Conservation (phyloP, 2,113 vertebrate species). For the Gallinago jamesoni region DNA sequence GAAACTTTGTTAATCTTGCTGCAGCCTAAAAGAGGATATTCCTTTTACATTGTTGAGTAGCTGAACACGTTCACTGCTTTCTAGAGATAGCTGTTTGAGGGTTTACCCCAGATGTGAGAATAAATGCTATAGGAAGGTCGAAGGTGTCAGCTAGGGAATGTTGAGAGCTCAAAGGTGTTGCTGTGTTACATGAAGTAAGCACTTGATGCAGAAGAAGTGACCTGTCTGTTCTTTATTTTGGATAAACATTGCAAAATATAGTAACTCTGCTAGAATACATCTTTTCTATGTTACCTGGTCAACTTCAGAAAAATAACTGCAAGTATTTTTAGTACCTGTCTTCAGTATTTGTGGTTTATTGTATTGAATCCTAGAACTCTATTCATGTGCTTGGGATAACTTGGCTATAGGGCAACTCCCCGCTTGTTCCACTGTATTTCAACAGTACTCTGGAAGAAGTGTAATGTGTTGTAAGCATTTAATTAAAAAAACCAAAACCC, state of each 20-base stretch:
- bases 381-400: neutral
- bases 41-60: neutral
- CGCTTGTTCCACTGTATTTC: neutral
- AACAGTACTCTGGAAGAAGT: neutral
- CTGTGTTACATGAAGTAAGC: neutral
- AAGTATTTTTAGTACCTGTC: neutral
- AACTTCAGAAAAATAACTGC: neutral
- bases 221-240: fast-evolving
- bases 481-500: neutral
- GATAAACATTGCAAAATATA: neutral
- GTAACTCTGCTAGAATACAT: neutral
- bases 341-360: neutral
- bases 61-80: neutral
- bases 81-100: neutral
- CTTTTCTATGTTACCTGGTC: neutral
- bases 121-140: neutral
- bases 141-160: neutral
- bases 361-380: neutral
- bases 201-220: neutral
- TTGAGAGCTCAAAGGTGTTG: neutral
- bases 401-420: neutral
- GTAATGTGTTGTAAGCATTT: neutral
- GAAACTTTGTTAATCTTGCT: neutral
- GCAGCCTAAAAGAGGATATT: neutral
- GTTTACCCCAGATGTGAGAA: neutral